Evolutionary conservation across 2,888 invertebrate species (phyloP), one percentile per base, ranked within the genome.

Genomic region (Calephelis perditalis): DNA sequence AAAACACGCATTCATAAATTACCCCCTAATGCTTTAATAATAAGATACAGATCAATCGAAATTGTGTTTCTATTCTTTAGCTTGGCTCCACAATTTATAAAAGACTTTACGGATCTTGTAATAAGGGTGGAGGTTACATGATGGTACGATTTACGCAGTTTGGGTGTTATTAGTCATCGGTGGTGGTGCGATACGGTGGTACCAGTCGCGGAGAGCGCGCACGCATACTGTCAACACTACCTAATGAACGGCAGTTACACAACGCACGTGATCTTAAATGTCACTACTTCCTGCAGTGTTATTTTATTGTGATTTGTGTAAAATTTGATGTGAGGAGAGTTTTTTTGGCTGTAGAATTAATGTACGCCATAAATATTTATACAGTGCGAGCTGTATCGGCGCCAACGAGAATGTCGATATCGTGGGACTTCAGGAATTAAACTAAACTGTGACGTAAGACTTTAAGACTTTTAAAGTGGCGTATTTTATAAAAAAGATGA

Each of bases 171-270:
- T 90, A 89, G 88, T 89, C 89, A 89, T 88, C 86, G 90, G 88
- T 89, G 89, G 87, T 86, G 88, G 83, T 73, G 86, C 87, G 89
- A 89, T 89, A 89, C 76, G 80, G 75, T 78, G 84, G 89, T 81
- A 82, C 89, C 82, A 81, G 77, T 76, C 76, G 84, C 86, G 84
- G 82, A 80, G 79, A 78, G 84, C 85, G 87, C 89, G 88, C 89
- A 88, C 89, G 88, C 89, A 88, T 74, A 71, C 86, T 90, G 90
- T 90, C 90, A 88, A 88, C 90, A 85, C 88, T 77, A 81, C 83
- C 86, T 90, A 90, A 90, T 89, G 89, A 86, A 90, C 88, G 87
- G 84, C 86, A 82, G 85, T 88, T 88, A 88, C 78, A 82, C 82
- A 85, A 87, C 86, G 86, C 88, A 87, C 88, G 87, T 84, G 85